A percentile compares a stretch with the other conserved stretches of the same genome.
Evolutionary conservation across 2,113 vertebrate genomes (phyloP).

Genomic region (Scatophagus argus): DNA sequence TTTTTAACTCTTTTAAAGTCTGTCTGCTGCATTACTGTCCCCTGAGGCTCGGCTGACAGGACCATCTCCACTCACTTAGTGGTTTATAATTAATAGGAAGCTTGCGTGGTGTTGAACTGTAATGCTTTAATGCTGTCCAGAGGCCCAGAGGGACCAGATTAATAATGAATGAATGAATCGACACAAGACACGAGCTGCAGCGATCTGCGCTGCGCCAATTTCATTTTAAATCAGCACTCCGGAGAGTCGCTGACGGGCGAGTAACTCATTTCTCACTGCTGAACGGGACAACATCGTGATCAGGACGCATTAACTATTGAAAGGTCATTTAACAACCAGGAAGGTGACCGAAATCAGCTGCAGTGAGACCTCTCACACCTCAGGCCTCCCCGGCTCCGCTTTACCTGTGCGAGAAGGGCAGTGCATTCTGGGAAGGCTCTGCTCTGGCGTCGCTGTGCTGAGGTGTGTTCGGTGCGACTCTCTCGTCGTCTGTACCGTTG

Average conservation of each 20-base stretch:
- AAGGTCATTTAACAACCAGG: accelerated
- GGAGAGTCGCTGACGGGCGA: neutral
- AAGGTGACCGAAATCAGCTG: too few species aligned
- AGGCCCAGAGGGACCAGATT: conserved; percentile 2
- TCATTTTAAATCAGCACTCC: conserved; percentile 44
- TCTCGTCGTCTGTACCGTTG: conserved; percentile 95
- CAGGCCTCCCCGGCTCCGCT: neutral
- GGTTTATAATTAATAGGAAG: conserved; percentile 55
- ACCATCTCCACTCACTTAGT: conserved; percentile 14
- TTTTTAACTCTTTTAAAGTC: too few species aligned
- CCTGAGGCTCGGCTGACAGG: conserved; percentile 7
- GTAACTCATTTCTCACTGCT: neutral
- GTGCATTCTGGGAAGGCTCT: conserved; percentile 92
- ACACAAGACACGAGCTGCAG: conserved; percentile 31
- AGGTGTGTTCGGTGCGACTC: conserved; percentile 84
- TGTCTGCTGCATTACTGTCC: neutral
- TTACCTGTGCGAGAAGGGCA: conserved; percentile 95
- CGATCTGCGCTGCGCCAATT: conserved; percentile 8
- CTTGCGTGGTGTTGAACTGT: conserved; percentile 38
- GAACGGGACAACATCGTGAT: neutral
- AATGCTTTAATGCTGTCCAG: conserved; percentile 44
- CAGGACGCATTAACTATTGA: neutral
- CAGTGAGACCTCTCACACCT: neutral
- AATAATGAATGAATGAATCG: conserved; percentile 45
- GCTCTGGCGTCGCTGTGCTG: conserved; percentile 89